Conservation (phyloP, 2,888 invertebrate species). For the Pammene fasciana region DNA sequence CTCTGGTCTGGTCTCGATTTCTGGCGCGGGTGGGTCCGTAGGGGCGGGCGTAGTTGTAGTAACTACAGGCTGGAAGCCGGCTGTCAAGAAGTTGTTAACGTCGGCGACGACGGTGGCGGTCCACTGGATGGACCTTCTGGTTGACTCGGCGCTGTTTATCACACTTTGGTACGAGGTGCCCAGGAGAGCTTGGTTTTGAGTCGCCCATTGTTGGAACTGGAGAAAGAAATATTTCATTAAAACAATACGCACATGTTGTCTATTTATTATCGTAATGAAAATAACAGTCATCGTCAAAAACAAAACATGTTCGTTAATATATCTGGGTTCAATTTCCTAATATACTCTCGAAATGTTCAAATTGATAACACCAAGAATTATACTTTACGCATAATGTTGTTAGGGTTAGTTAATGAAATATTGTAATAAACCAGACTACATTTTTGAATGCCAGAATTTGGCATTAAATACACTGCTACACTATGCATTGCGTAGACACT, state of each 20-base stretch:
- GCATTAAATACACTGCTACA: too few relatives aligned
- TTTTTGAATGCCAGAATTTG: too few relatives aligned
- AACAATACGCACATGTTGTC: too few relatives aligned
- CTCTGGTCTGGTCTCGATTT: conserved; percentile 28
- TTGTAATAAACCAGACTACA: too few relatives aligned
- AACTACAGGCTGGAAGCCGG: conserved; percentile 48
- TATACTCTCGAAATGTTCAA: too few relatives aligned
- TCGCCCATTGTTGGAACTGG: conserved; percentile 70
- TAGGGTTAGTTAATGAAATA: too few relatives aligned
- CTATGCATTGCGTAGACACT: neutral
- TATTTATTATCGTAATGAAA: too few relatives aligned
- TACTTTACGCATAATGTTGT: too few relatives aligned
- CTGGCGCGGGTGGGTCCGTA: conserved; percentile 47
- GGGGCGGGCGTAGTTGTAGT: conserved; percentile 42
- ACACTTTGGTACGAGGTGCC: conserved; percentile 51
- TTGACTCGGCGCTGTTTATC: conserved; percentile 49
- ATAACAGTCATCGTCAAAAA: too few relatives aligned
- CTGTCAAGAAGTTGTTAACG: conserved; percentile 56
- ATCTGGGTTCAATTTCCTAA: too few relatives aligned
- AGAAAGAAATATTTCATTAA: conserved; percentile 41
- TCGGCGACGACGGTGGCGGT: conserved; percentile 52
- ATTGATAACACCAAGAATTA: too few relatives aligned
- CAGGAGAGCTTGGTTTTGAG: conserved; percentile 48
- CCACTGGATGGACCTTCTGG: conserved; percentile 58
- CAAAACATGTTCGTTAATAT: too few relatives aligned